These are phyloP conservation scores for Drosophila atripex DNA, from an alignment of 2,888 invertebrate genomes.

Conservation along the genomic window DNA sequence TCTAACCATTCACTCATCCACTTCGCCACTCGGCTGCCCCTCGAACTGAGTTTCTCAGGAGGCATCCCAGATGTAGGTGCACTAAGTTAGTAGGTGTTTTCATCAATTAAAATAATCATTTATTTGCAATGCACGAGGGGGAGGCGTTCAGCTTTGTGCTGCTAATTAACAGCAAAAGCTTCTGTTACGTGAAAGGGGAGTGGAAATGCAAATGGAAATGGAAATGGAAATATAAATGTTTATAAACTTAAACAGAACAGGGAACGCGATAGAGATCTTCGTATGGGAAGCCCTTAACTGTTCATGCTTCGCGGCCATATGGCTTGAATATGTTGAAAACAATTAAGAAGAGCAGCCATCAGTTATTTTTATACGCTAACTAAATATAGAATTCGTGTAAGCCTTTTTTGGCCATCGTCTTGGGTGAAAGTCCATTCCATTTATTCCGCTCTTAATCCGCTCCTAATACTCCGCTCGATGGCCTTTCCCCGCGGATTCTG, in stretches of 20 bases:
- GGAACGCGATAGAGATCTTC: slow-evolving; percentile 11
- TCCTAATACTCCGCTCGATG: slow-evolving; percentile 53
- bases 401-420: slow-evolving; percentile 2
- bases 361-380: not conserved
- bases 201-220: slow-evolving; percentile 35
- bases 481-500: slow-evolving; percentile 30
- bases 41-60: not conserved
- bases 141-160: slow-evolving; percentile 33
- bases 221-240: slow-evolving; percentile 33
- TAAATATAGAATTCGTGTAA: not conserved
- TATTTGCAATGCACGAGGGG: slow-evolving; percentile 64
- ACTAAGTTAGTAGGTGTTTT: slow-evolving; percentile 64
- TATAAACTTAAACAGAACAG: not conserved
- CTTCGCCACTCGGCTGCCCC: not conserved
- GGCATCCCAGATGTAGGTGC: not conserved
- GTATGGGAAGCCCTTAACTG: not conserved
- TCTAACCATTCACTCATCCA: not conserved
- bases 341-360: not conserved
- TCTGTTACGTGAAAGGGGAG: slow-evolving; percentile 33
- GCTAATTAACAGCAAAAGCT: slow-evolving; percentile 53
- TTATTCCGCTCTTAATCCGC: slow-evolving; percentile 50
- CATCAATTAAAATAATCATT: slow-evolving; percentile 76
- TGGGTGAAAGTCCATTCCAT: slow-evolving; percentile 49
- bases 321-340: not conserved
- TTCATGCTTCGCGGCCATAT: not conserved